Evolutionary conservation across 2,113 vertebrate genomes (phyloP).

Genomic region (Mobula hypostoma): DNA sequence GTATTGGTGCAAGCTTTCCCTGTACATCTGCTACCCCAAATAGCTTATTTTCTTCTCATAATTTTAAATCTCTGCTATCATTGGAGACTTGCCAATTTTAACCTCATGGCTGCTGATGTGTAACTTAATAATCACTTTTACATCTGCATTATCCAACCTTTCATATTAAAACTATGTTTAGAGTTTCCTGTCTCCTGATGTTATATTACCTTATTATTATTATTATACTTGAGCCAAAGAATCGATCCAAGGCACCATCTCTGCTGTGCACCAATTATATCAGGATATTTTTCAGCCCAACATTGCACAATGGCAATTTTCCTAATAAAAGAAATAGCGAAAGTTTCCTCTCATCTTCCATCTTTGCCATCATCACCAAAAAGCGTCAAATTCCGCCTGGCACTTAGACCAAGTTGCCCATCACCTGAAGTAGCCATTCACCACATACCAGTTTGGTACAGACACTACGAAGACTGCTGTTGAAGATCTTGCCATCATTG

Average conservation of each 20-base stretch:
- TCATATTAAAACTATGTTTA: no score
- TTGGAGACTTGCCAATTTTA: neutral
- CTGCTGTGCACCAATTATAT: neutral
- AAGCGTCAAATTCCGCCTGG: neutral
- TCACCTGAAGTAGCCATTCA: neutral
- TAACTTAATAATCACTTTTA: neutral
- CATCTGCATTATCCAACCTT: neutral
- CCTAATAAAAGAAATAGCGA: neutral
- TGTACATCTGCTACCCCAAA: neutral
- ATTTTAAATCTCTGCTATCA: neutral
- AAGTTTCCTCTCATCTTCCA: neutral
- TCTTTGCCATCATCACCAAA: neutral
- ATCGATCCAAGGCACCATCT: neutral
- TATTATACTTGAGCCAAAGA: neutral
- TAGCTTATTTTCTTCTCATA: neutral
- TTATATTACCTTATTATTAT: neutral
- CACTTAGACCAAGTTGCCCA: neutral
- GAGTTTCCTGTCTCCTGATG: neutral
- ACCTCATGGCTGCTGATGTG: neutral
- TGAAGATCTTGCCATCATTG: no score
- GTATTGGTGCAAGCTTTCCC: neutral
- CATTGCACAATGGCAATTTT: neutral
- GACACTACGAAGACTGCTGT: no score
- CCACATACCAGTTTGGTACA: neutral
- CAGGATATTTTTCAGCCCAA: neutral